A percentile compares a stretch with the other conserved stretches of the same genome.
phyloP scores from a whole-genome alignment of 2,888 invertebrate genomes.

The Craniophora ligustri region DNA sequence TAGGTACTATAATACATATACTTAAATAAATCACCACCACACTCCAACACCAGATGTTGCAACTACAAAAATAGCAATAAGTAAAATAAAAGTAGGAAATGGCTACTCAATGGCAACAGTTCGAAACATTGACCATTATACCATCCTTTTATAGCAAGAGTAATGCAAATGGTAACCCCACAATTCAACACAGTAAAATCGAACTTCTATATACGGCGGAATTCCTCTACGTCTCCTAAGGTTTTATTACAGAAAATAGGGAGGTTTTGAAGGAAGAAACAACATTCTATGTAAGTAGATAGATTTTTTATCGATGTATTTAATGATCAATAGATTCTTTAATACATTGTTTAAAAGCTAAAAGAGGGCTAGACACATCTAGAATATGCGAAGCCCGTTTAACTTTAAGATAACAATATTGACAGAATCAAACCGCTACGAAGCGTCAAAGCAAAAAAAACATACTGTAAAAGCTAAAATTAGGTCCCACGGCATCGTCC shows the following conservation, averaged over 20 bases:
- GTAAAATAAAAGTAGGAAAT: conserved; percentile 40
- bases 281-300: background rate
- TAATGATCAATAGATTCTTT: too few relatives aligned
- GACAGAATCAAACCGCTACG: too few relatives aligned
- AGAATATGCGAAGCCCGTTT: too few relatives aligned
- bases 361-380: too few relatives aligned
- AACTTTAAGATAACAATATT: too few relatives aligned
- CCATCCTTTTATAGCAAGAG: conserved; percentile 47
- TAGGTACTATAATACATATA: too few relatives aligned
- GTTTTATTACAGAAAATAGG: conserved; percentile 32
- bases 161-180: conserved; percentile 41
- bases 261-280: conserved; percentile 11
- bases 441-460: too few relatives aligned
- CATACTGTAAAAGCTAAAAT: too few relatives aligned
- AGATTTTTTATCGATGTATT: background rate
- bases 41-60: conserved; percentile 27
- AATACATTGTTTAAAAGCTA: too few relatives aligned
- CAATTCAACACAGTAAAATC: conserved; percentile 56
- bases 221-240: conserved; percentile 18
- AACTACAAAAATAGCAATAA: conserved; percentile 24
- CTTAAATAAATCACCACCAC: conserved; percentile 1
- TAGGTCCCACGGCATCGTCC: too few relatives aligned
- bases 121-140: conserved; percentile 48
- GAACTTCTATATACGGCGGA: conserved; percentile 33
- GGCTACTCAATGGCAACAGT: conserved; percentile 35